A percentile compares a stretch with the other conserved stretches of the same genome.
These are phyloP conservation scores for Trichopria drosophilae DNA, from an alignment of 2,888 invertebrate species.

Conservation along the genomic window DNA sequence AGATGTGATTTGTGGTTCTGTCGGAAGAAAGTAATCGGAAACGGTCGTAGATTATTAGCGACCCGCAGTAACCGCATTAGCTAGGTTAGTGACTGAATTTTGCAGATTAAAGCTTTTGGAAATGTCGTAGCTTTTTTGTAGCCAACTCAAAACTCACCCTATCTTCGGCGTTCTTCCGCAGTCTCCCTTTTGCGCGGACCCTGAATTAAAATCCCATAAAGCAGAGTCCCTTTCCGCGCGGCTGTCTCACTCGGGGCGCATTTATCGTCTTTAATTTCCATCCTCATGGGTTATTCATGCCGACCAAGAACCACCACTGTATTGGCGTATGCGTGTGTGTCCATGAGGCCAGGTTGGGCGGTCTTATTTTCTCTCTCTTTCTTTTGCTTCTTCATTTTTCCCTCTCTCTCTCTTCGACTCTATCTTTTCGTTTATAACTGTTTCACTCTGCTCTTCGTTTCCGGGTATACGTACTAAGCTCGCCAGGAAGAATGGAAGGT, in stretches of 20 bases:
- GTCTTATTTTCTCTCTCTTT: slow-evolving; percentile 1
- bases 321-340: slow-evolving; percentile 29
- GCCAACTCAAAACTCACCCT: too few relatives aligned
- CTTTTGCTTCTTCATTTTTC: slow-evolving; percentile 1
- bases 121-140: too few relatives aligned
- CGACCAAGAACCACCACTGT: slow-evolving; percentile 34
- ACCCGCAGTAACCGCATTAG: too few relatives aligned
- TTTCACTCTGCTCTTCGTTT: too few relatives aligned
- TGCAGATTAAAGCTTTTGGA: too few relatives aligned
- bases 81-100: too few relatives aligned
- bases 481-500: too few relatives aligned
- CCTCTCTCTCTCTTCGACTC: not conserved
- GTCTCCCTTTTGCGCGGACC: slow-evolving; percentile 30
- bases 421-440: slow-evolving; percentile 2
- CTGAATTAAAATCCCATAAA: slow-evolving; percentile 55
- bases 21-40: too few relatives aligned
- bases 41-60: too few relatives aligned
- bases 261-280: slow-evolving; percentile 57
- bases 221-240: slow-evolving; percentile 41
- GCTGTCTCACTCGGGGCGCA: slow-evolving; percentile 50
- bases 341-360: slow-evolving; percentile 1
- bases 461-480: too few relatives aligned
- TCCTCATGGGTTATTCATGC: slow-evolving; percentile 55
- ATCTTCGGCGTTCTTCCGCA: slow-evolving; percentile 25
- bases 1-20: too few relatives aligned